Percentiles rank a stretch among this genome's conserved stretches.
Conservation (phyloP, 2,888 invertebrate species). For the Nomada hirtipes region DNA sequence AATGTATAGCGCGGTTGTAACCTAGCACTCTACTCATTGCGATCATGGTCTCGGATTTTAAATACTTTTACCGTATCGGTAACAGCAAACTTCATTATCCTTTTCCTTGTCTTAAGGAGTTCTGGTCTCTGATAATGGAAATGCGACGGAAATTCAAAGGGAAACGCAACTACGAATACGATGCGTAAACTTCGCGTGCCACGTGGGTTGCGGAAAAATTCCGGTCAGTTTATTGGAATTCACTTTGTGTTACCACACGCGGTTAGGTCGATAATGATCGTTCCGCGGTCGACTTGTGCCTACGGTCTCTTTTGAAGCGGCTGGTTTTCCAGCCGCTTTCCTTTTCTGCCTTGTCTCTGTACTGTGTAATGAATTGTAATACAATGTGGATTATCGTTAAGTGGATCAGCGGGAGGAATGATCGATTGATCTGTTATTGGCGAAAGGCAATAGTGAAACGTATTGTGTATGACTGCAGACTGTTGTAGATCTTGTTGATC, state of each 20-base stretch:
- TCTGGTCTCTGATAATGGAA: slow-evolving; percentile 9
- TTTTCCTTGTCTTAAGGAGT: background rate
- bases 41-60: too few relatives aligned
- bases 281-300: slow-evolving; percentile 41
- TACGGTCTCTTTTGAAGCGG: slow-evolving; percentile 46
- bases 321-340: slow-evolving; percentile 24
- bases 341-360: slow-evolving; percentile 4
- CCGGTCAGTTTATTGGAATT: slow-evolving; percentile 58
- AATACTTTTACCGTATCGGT: too few relatives aligned
- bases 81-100: too few relatives aligned
- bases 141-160: background rate
- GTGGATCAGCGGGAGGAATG: slow-evolving; percentile 29
- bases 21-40: too few relatives aligned
- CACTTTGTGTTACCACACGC: slow-evolving; percentile 59
- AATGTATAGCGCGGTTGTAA: too few relatives aligned
- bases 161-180: slow-evolving; percentile 12
- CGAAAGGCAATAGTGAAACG: slow-evolving; percentile 14
- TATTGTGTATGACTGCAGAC: background rate
- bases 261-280: slow-evolving; percentile 53
- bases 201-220: slow-evolving; percentile 59
- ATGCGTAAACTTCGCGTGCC: slow-evolving; percentile 62
- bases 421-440: slow-evolving; percentile 29
- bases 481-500: background rate
- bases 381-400: slow-evolving; percentile 42
- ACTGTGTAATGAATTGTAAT: slow-evolving; percentile 34